phyloP scores from a whole-genome alignment of 2,113 vertebrate species.

The Gila orcuttii region DNA sequence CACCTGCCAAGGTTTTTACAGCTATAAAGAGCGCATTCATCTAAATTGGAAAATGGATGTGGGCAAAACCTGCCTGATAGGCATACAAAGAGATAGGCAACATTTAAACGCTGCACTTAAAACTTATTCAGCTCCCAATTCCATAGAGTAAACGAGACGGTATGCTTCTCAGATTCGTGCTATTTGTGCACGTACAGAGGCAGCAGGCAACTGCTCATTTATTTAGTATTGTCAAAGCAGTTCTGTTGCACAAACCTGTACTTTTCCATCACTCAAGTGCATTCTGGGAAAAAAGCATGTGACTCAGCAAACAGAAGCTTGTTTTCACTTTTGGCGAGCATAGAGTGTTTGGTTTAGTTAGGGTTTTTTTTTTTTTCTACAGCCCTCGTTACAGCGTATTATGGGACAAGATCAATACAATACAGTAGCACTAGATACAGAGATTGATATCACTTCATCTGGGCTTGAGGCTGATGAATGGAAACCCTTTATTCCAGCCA shows the following conservation, averaged over 20 bases:
- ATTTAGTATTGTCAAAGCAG: not conserved
- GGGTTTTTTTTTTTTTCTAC: conserved; percentile 4
- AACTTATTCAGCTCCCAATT: not conserved
- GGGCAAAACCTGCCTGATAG: conserved; percentile 62
- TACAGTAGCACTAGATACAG: conserved; percentile 56
- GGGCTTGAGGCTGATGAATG: conserved; percentile 64
- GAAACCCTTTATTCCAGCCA: conserved; percentile 53
- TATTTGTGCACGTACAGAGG: not conserved
- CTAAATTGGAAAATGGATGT: conserved; percentile 70
- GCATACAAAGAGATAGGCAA: conserved; percentile 46
- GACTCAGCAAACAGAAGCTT: conserved; percentile 50
- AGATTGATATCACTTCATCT: conserved; percentile 58
- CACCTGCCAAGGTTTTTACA: conserved; percentile 74
- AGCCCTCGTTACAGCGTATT: conserved; percentile 48
- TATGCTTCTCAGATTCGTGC: not conserved
- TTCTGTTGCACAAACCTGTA: not conserved
- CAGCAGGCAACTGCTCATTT: not conserved
- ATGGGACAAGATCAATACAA: conserved; percentile 62
- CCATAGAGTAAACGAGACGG: not conserved
- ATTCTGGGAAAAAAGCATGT: conserved; percentile 44
- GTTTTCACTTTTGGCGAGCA: conserved; percentile 40
- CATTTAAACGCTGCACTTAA: conserved; percentile 17
- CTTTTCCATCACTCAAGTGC: conserved; percentile 13
- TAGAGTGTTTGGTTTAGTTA: conserved; percentile 38
- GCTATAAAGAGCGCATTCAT: conserved; percentile 76